Evolutionary conservation across 2,797 vertebrate genomes (phyloP), one percentile per base, ranked within the genome.

Genomic region (Silurus aristotelis): DNA sequence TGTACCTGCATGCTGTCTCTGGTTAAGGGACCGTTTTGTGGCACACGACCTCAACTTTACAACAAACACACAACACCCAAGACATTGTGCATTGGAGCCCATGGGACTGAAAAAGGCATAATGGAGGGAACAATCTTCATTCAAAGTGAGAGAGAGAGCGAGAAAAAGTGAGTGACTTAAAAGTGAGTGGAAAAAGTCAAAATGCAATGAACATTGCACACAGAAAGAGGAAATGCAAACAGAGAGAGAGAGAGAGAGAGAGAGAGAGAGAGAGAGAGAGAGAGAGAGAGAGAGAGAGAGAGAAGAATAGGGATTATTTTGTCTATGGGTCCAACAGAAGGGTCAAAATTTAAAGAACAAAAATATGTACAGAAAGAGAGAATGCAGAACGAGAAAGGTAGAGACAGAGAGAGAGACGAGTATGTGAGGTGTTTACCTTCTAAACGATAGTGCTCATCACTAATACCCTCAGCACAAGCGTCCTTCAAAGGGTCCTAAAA

Each of bases 361-460:
- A 12, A 31, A 31, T 14, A 58, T 58, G 17, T 12, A 58, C 56
- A 58, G 52, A 76, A 5, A 19, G 46, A 76, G 22, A 56, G 13
- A 78, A 8, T 3, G 7, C 31, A 38, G 38, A 38, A 0, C 38
- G 31, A 83, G 31, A 61, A 56, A 61, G 80, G 68, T 46, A n/a
- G 25, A 71, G 46, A 55, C 13, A 8, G 22, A 43, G 46, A 43
- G 46, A 17, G 17, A 25, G 6, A 17, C 15, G 15, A 22, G 22
- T 43, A 17, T 25, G n/a, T 17, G 58, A 22, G n/a, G 78, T 43
- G 20, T 90, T 87, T 96, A 99, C 98, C 98, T 96, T 99, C 97
- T 87, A 99, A 95, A 82, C 96, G 97, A 91, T 97, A 99, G 90
- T 97, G 96, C 90, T 97, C 97, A 88, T 97, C 96, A 58, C 96